phyloP scores from a whole-genome alignment of 1,140 invertebrate species.

The Oryzaephilus surinamensis region DNA sequence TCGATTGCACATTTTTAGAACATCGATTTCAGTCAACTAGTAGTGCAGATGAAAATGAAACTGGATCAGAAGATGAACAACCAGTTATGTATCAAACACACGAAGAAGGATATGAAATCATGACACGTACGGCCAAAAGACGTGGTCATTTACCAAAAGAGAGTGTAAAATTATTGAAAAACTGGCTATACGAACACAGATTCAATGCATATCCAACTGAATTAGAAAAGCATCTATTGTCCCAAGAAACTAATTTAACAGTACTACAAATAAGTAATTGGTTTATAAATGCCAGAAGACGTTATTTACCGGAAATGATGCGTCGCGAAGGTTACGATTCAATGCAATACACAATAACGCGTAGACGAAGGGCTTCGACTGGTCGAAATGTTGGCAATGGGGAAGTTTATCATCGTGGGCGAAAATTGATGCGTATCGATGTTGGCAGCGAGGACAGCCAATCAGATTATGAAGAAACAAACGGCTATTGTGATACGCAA shows the following conservation, averaged over 20 bases:
- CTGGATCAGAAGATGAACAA: slow-evolving; percentile 29
- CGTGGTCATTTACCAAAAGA: slow-evolving; percentile 89
- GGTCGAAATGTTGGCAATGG: slow-evolving; percentile 3
- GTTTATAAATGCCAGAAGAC: slow-evolving; percentile 71
- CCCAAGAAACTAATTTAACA: slow-evolving; percentile 77
- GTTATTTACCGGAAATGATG: slow-evolving; percentile 47
- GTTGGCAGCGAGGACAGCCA: slow-evolving; percentile 20
- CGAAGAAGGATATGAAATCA: slow-evolving; percentile 15
- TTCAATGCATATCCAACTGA: slow-evolving; percentile 95
- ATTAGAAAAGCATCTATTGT: slow-evolving; percentile 77
- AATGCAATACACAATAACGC: slow-evolving; percentile 62
- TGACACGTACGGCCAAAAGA: slow-evolving; percentile 46
- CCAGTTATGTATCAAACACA: slow-evolving; percentile 24
- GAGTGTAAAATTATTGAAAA: slow-evolving; percentile 80
- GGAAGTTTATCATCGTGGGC: slow-evolving; percentile 20
- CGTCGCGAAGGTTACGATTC: slow-evolving; percentile 67
- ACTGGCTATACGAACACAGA: slow-evolving; percentile 86
- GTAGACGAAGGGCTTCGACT: slow-evolving; percentile 49
- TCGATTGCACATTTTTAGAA: slow-evolving; percentile 13
- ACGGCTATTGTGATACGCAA: slow-evolving; percentile 21
- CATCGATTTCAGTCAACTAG: slow-evolving; percentile 26
- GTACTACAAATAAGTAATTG: slow-evolving; percentile 80
- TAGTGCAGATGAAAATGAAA: slow-evolving; percentile 31
- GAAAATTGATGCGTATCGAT: slow-evolving; percentile 20
- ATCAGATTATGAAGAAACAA: slow-evolving; percentile 22